phyloP scores from a whole-genome alignment of 2,888 invertebrate species.

The Lochmaea crataegi region DNA sequence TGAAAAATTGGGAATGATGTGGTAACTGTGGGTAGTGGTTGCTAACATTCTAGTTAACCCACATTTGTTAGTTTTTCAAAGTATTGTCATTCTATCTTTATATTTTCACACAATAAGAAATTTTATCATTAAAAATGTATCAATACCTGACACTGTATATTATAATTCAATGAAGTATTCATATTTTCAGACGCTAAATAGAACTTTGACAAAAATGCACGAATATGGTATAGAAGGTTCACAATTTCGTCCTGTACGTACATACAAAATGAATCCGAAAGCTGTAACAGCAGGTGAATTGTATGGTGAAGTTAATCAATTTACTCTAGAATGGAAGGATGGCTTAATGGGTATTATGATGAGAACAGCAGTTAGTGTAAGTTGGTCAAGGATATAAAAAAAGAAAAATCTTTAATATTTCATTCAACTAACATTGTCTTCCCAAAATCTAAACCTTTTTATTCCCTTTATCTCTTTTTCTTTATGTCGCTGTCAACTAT shows the following conservation, averaged over 20 bases:
- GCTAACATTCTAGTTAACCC: not conserved
- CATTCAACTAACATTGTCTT: no score
- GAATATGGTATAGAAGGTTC: constrained; percentile 71
- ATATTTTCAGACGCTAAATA: constrained; percentile 73
- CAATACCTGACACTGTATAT: no score
- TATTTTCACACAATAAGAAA: no score
- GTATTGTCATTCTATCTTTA: no score
- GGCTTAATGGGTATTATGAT: constrained; percentile 82
- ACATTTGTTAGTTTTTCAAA: not conserved
- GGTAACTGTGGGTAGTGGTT: no score
- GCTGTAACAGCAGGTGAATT: constrained; percentile 88
- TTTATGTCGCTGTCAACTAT: no score
- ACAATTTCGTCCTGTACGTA: constrained; percentile 78
- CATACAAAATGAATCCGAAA: constrained; percentile 89
- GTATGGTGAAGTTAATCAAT: constrained; percentile 86
- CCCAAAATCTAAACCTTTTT: no score
- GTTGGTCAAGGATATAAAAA: not conserved
- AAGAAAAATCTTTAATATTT: no score
- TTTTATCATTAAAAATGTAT: no score
- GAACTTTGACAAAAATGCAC: constrained; percentile 75
- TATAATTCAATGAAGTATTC: not conserved
- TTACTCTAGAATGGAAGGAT: constrained; percentile 91
- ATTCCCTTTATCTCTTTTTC: no score
- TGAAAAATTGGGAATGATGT: no score
- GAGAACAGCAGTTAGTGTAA: constrained; percentile 71